A percentile compares a stretch with the other conserved stretches of the same genome.
Evolutionary conservation across 2,888 invertebrate genomes (phyloP).

Genomic region (Apodemia duryi): DNA sequence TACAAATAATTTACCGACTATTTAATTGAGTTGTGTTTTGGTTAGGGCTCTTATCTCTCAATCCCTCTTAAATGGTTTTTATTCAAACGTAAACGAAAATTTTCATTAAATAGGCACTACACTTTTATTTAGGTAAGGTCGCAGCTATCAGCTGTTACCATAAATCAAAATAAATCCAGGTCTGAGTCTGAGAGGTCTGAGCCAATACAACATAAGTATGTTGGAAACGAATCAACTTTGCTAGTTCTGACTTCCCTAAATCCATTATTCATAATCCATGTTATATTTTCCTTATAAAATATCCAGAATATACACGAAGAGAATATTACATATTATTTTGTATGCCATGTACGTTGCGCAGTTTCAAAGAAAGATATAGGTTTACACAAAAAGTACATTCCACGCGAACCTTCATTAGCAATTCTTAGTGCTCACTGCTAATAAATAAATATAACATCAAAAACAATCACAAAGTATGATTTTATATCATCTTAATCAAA

Average conservation of each 20-base stretch:
- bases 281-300: slow-evolving; percentile 12
- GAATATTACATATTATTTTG: background rate
- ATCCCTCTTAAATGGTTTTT: background rate
- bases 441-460: slow-evolving; percentile 3
- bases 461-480: no score
- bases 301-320: background rate
- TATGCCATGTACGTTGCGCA: background rate
- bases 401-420: slow-evolving; percentile 6
- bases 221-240: slow-evolving; percentile 2
- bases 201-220: background rate
- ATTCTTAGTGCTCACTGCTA: background rate
- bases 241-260: background rate
- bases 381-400: background rate
- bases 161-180: slow-evolving; percentile 14
- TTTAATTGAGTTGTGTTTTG: background rate
- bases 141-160: background rate
- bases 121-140: background rate
- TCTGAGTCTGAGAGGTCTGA: background rate
- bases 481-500: no score
- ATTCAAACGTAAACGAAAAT: background rate
- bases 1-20: no score
- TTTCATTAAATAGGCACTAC: background rate
- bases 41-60: background rate
- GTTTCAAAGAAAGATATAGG: slow-evolving; percentile 10
- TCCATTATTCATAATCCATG: slow-evolving; percentile 13